Conservation (phyloP, 53 echinoderm and acorn worm species). For the Temnopleurus reevesii region DNA sequence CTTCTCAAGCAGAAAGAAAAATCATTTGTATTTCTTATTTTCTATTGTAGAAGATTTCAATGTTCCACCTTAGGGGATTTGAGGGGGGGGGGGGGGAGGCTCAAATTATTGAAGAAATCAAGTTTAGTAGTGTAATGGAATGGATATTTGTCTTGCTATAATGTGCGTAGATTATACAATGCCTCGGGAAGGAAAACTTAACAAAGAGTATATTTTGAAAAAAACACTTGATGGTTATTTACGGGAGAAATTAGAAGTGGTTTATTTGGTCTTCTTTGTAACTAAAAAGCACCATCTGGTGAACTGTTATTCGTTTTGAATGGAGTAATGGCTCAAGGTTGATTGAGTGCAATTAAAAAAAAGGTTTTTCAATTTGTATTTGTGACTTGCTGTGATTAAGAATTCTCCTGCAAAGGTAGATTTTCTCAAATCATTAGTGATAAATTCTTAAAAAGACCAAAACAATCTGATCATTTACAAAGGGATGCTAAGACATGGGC, state of each 20-base stretch:
- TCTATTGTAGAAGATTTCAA: constrained; percentile 1
- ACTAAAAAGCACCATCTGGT: background rate
- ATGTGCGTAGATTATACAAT: background rate
- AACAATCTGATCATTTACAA: too few relatives aligned
- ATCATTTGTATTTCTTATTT: background rate
- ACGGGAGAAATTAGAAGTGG: background rate
- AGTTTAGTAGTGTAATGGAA: background rate
- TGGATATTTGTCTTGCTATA: background rate
- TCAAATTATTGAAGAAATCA: background rate
- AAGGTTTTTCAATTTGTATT: background rate
- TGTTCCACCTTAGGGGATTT: background rate
- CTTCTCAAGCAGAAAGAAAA: background rate
- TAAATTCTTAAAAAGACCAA: too few relatives aligned
- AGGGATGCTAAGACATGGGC: too few relatives aligned
- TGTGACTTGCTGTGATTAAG: background rate
- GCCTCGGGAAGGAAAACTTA: too few relatives aligned
- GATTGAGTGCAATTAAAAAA: background rate
- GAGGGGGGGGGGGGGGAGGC: background rate
- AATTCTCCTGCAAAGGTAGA: background rate
- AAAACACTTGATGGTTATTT: too few relatives aligned
- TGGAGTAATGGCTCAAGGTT: background rate
- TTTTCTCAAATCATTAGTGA: too few relatives aligned
- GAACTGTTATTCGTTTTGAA: background rate
- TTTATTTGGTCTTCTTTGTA: background rate
- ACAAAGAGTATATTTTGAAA: too few relatives aligned